A percentile compares a stretch with the other conserved stretches of the same genome.
Conservation (phyloP, 2,797 vertebrate genomes). For the Mycteria americana region DNA sequence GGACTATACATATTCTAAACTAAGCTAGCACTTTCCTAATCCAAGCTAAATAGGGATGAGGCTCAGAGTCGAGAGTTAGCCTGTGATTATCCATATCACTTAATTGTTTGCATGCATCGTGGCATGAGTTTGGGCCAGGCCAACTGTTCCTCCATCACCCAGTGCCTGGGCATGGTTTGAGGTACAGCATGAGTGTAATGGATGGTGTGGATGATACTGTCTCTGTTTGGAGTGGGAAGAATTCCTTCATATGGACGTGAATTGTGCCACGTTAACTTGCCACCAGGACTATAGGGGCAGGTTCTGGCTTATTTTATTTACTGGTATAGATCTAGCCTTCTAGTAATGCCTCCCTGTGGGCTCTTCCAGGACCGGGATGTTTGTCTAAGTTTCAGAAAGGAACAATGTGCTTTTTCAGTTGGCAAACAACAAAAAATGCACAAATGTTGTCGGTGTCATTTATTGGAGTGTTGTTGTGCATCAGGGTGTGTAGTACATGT, state of each 20-base stretch:
- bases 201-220: not conserved
- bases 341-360: not conserved
- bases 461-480: accelerated
- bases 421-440: not conserved
- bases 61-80: not conserved
- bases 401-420: not conserved
- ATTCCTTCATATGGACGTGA: not conserved
- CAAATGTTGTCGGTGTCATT: not conserved
- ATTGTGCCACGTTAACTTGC: not conserved
- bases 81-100: not conserved
- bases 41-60: not conserved
- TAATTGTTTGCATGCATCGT: not conserved
- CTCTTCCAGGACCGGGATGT: not conserved
- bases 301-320: not conserved
- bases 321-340: not conserved
- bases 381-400: not conserved
- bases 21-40: not conserved
- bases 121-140: not conserved
- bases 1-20: not conserved
- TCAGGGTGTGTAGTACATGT: not conserved
- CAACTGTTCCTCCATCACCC: not conserved
- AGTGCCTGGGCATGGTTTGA: not conserved
- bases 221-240: not conserved
- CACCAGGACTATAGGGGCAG: not conserved
- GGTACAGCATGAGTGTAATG: not conserved